These are phyloP conservation scores for Tetranychus urticae DNA, from an alignment of 1,140 invertebrate genomes.

Conservation along the genomic window DNA sequence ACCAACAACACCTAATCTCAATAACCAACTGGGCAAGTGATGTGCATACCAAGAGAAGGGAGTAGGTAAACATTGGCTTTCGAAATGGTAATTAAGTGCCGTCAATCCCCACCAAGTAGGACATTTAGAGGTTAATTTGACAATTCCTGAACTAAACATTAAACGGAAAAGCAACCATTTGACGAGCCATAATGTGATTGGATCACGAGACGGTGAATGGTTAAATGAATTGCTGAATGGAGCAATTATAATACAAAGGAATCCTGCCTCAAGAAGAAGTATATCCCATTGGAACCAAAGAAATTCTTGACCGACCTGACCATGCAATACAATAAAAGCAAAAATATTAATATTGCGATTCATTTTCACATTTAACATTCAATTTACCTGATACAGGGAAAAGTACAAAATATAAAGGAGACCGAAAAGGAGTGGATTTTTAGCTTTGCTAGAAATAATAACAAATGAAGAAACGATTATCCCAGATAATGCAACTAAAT, in stretches of 20 bases:
- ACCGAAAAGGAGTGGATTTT: conserved; percentile 33
- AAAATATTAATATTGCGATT: neutral
- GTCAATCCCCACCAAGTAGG: conserved; percentile 56
- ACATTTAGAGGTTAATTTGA: conserved; percentile 47
- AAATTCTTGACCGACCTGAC: conserved; percentile 39
- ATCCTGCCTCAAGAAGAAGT: conserved; percentile 47
- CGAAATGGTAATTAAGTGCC: conserved; percentile 41
- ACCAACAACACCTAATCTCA: conserved; percentile 33
- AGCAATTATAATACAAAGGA: conserved; percentile 43
- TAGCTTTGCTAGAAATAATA: conserved; percentile 35
- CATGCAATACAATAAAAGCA: conserved; percentile 3
- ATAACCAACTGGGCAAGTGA: conserved; percentile 37
- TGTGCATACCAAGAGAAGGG: conserved; percentile 41
- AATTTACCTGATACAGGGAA: conserved; percentile 40
- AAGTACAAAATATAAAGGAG: conserved; percentile 45
- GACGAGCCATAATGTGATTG: conserved; percentile 41
- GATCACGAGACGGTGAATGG: conserved; percentile 22
- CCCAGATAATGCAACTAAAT: conserved; percentile 29
- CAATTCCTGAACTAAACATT: conserved; percentile 46
- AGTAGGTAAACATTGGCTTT: conserved; percentile 45
- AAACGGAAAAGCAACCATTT: conserved; percentile 52
- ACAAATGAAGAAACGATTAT: conserved; percentile 33
- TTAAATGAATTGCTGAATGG: conserved; percentile 22
- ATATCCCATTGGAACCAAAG: conserved; percentile 54
- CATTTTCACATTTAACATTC: neutral